phyloP scores from a whole-genome alignment of 2,888 invertebrate species.

The Mongoloraphidia duomilia region DNA sequence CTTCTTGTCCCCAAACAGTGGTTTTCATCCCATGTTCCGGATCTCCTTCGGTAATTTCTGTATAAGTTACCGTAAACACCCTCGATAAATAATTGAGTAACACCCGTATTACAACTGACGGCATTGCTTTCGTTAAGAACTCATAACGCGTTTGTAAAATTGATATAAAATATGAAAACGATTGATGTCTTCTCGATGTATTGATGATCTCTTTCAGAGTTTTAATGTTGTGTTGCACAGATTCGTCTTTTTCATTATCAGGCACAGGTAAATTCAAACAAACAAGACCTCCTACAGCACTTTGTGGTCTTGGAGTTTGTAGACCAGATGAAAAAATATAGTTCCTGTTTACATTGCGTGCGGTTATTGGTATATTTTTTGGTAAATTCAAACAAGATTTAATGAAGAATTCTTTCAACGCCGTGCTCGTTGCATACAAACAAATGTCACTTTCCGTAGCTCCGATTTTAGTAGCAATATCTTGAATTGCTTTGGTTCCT shows the following conservation, averaged over 20 bases:
- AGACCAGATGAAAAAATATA: conserved; percentile 38
- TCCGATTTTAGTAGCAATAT: conserved; percentile 41
- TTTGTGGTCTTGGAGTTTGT: conserved; percentile 23
- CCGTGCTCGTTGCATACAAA: conserved; percentile 45
- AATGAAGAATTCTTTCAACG: conserved; percentile 47
- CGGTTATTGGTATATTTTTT: conserved; percentile 44
- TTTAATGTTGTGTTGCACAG: conserved; percentile 23
- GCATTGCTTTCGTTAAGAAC: conserved; percentile 46
- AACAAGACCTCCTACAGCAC: conserved; percentile 42
- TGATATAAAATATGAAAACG: conserved; percentile 37
- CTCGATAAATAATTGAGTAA: conserved; percentile 50
- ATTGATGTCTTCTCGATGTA: conserved; percentile 31
- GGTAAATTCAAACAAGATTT: conserved; percentile 38
- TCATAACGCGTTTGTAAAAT: conserved; percentile 38
- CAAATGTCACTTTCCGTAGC: conserved; percentile 49
- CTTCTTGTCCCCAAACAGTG: conserved; percentile 49
- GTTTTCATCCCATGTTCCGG: conserved; percentile 29
- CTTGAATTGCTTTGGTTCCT: conserved; percentile 37
- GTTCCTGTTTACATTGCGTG: conserved; percentile 38
- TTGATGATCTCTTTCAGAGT: conserved; percentile 29
- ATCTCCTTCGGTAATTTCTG: conserved; percentile 37
- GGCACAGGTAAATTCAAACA: conserved; percentile 48
- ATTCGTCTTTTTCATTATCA: conserved; percentile 22
- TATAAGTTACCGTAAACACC: conserved; percentile 50
- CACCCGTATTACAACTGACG: conserved; percentile 37